Conservation (phyloP, 2,113 vertebrate genomes). For the Eulemur macaco region DNA sequence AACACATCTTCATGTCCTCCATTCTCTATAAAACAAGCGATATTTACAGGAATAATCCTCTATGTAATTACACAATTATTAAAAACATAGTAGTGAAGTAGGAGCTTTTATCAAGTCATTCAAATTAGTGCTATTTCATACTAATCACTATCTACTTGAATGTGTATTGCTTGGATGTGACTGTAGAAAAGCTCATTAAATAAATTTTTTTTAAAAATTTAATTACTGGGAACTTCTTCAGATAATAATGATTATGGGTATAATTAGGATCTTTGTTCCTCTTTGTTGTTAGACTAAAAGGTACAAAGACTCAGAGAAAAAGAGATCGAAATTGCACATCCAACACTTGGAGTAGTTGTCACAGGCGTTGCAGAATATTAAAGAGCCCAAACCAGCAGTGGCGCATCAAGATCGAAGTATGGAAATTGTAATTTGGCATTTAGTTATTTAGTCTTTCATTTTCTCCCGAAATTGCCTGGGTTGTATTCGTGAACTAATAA, state of each 20-base stretch:
- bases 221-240: constrained; percentile 86
- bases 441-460: constrained; percentile 64
- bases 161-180: constrained; percentile 83
- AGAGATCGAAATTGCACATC: constrained; percentile 82
- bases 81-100: constrained; percentile 84
- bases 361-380: constrained; percentile 73
- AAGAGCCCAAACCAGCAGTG: constrained; percentile 60
- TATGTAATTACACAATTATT: constrained; percentile 87
- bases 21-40: constrained; percentile 82
- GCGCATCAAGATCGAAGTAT: constrained; percentile 54
- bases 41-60: constrained; percentile 84
- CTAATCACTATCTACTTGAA: constrained; percentile 86
- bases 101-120: constrained; percentile 86
- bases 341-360: constrained; percentile 75
- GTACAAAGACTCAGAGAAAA: constrained; percentile 82
- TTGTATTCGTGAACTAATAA: background rate
- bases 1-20: constrained; percentile 75
- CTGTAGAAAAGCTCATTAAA: constrained; percentile 85
- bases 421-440: constrained; percentile 72
- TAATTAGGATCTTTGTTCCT: constrained; percentile 87
- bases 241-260: constrained; percentile 85
- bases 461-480: constrained; percentile 58
- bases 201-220: constrained; percentile 87
- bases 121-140: constrained; percentile 86
- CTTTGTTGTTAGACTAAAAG: constrained; percentile 83